Conservation (phyloP, 2,113 vertebrate genomes). For the Clinocottus analis region DNA sequence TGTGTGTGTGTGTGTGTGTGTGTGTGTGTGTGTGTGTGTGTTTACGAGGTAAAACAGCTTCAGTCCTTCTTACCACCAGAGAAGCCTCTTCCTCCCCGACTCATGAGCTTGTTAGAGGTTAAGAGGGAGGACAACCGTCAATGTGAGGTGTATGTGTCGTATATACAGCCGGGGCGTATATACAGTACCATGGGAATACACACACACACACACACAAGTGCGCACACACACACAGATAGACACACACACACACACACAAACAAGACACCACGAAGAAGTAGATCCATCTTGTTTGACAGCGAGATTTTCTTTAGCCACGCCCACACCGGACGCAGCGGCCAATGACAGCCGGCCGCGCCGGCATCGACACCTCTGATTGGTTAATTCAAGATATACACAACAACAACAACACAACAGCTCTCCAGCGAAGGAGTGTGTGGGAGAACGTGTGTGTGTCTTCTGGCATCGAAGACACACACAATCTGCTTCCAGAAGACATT, state of each 20-base stretch:
- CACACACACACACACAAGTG: constrained; percentile 55
- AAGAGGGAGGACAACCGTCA: constrained; percentile 67
- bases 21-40: constrained; percentile 7
- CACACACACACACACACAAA: constrained; percentile 62
- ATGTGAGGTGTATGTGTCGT: constrained; percentile 79
- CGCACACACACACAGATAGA: constrained; percentile 29
- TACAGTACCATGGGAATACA: constrained; percentile 75
- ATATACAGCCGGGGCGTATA: constrained; percentile 82
- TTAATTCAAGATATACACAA: constrained; percentile 2
- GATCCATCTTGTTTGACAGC: constrained; percentile 51
- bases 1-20: constrained; percentile 1
- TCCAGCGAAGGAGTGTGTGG: constrained; percentile 25
- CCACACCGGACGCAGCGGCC: constrained; percentile 38
- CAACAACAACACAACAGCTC: neutral
- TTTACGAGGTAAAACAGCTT: constrained; percentile 8
- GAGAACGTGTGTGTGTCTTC: constrained; percentile 5
- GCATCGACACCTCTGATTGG: constrained; percentile 46
- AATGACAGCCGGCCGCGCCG: constrained; percentile 44
- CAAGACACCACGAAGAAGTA: constrained; percentile 61
- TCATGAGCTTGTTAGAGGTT: constrained; percentile 42
- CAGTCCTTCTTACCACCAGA: constrained; percentile 44
- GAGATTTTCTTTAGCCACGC: constrained; percentile 39
- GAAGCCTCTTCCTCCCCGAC: constrained; percentile 24
- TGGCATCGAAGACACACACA: constrained; percentile 44
- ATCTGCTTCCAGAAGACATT: constrained; percentile 60